Base-by-base conservation (phyloP, 2,888 invertebrate species). In the Tanaodytes sp. region DNA sequence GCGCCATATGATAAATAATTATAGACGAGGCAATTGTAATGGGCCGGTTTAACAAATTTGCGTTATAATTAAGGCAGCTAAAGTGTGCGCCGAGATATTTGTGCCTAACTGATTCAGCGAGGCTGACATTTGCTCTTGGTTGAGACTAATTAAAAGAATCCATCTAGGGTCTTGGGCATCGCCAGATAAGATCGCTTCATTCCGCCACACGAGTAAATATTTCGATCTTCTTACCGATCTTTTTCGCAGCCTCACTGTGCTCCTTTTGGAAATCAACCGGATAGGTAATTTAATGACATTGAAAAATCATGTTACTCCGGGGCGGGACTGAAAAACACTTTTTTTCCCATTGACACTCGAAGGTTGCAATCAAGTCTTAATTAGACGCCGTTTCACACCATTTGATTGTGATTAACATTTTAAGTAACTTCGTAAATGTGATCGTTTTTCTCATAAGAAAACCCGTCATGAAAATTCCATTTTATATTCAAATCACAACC, bases 61-160 rank as follows among this genome's bases (percentile, higher is more conserved):
- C 68, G 63, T 54, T 69, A 63, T 58, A 69, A 63, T 52, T 23
- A 69, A 58, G 58, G 51, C 31, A 40, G 55, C 58, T 64, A 65
- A 70, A 62, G 58, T 49, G 64, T 43, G 48, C 43, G 52, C 11
- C n/a, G 19, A 52, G 57, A 48, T 59, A 63, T 66, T 66, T 49
- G 57, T 55, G 14, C 64, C 74, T 71, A 71, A 73, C 68, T 66
- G 73, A 76, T 70, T 69, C 55, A 49, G 40, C 61, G 57, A 54
- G n/a, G 67, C 72, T 73, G 76, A 73, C 74, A 72, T 72, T 76
- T 76, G 72, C 76, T 77, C 77, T 77, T 72, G 73, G 64, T 74
- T 72, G 74, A 66, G 74, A 75, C 79, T 82, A 84, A 84, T 84
- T 83, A 84, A 83, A 83, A 82, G 81, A 81, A 82, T 77, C 78